These are phyloP conservation scores for Geotrupes spiniger DNA, from an alignment of 2,888 invertebrate species.

Conservation along the genomic window DNA sequence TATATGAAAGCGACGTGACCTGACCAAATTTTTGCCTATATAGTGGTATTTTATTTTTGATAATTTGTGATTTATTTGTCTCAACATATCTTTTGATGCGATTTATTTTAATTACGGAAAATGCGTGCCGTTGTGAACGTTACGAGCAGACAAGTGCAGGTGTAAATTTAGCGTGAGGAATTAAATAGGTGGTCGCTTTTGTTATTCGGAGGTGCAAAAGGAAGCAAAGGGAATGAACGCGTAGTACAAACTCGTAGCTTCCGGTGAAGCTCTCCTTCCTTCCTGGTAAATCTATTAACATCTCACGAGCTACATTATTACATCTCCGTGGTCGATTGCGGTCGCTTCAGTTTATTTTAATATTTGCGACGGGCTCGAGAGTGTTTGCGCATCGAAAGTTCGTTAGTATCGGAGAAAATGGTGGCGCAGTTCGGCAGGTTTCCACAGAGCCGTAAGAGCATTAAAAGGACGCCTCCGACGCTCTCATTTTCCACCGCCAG, in stretches of 20 bases:
- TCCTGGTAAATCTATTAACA: constrained; percentile 8
- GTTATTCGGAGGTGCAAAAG: constrained; percentile 17
- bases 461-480: constrained; percentile 36
- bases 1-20: too few relatives aligned
- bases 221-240: constrained; percentile 11
- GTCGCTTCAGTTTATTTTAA: constrained; percentile 13
- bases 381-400: constrained; percentile 29
- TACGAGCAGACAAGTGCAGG: background rate
- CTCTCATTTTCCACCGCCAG: constrained; percentile 33
- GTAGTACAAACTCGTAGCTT: constrained; percentile 16
- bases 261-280: constrained; percentile 20
- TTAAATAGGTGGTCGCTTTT: constrained; percentile 7
- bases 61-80: too few relatives aligned
- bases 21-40: too few relatives aligned
- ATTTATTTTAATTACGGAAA: background rate
- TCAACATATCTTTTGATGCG: too few relatives aligned
- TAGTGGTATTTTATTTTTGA: too few relatives aligned
- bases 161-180: background rate
- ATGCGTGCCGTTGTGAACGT: too few relatives aligned
- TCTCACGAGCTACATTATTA: constrained; percentile 2
- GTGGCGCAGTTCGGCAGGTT: constrained; percentile 25
- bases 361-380: constrained; percentile 10
- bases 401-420: constrained; percentile 30
- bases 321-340: constrained; percentile 2
- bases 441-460: constrained; percentile 29